Conservation (phyloP, 2,888 invertebrate genomes). For the Tetheella fluctuosa region DNA sequence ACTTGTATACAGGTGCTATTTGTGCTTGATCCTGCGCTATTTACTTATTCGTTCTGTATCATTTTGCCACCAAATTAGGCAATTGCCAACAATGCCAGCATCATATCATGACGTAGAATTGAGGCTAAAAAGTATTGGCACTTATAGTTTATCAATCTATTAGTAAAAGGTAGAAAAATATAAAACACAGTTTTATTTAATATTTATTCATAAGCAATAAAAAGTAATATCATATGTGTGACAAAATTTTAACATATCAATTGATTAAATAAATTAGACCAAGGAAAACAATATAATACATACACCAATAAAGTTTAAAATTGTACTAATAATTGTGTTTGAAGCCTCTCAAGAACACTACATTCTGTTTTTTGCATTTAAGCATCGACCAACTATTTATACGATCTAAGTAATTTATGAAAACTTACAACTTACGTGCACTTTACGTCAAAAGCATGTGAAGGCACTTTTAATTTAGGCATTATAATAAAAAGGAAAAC, state of each 20-base stretch:
- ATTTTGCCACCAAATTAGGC: no score
- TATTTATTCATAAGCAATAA: constrained; percentile 83
- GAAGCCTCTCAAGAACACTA: constrained; percentile 64
- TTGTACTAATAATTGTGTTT: constrained; percentile 56
- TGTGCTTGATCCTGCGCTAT: no score
- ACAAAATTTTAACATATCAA: constrained; percentile 69
- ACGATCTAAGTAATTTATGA: constrained; percentile 8
- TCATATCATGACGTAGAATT: no score
- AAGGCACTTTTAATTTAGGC: constrained; percentile 76
- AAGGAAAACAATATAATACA: constrained; percentile 61
- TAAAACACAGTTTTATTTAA: constrained; percentile 59
- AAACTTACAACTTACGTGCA: constrained; percentile 40
- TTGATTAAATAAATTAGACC: constrained; percentile 34
- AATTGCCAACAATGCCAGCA: no score
- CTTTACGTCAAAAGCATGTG: constrained; percentile 56
- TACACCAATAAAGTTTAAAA: constrained; percentile 53
- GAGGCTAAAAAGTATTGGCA: no score
- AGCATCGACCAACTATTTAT: constrained; percentile 52
- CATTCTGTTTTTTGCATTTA: constrained; percentile 31
- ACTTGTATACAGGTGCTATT: no score
- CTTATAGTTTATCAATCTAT: neutral
- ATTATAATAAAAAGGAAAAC: constrained; percentile 28
- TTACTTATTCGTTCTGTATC: no score
- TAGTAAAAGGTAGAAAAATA: constrained; percentile 21
- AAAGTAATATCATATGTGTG: constrained; percentile 76